phyloP scores from a whole-genome alignment of 2,113 vertebrate genomes.

The Ammodytes dubius region DNA sequence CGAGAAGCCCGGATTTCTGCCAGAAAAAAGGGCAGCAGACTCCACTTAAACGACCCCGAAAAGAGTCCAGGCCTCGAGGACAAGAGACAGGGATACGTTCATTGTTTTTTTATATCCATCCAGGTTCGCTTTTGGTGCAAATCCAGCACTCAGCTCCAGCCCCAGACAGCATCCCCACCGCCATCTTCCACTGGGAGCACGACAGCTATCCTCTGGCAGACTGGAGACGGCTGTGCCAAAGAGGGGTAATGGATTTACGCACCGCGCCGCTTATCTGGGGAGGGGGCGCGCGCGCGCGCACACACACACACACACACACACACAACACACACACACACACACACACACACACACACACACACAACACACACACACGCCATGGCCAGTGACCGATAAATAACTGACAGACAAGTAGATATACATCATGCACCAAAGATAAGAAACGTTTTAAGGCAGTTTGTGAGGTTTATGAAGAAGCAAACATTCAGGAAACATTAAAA shows the following conservation, averaged over 20 bases:
- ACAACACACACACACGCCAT: too few species aligned
- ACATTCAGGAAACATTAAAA: background rate
- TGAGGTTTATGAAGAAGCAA: background rate
- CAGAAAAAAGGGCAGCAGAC: slow-evolving; percentile 32
- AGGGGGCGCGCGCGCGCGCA: background rate
- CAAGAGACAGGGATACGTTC: slow-evolving; percentile 40
- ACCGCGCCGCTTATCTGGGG: slow-evolving; percentile 41
- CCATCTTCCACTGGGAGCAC: slow-evolving; percentile 89
- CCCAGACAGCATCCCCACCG: slow-evolving; percentile 85
- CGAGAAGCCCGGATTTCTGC: slow-evolving; percentile 60
- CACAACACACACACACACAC: too few species aligned
- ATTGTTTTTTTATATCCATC: slow-evolving; percentile 64
- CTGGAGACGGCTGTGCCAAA: slow-evolving; percentile 55
- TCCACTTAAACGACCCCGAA: slow-evolving; percentile 49
- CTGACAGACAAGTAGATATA: slow-evolving; percentile 42
- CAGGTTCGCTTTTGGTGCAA: slow-evolving; percentile 53
- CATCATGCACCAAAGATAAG: background rate
- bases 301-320: too few species aligned
- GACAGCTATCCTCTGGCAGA: slow-evolving; percentile 69
- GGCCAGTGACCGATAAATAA: background rate
- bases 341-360: too few species aligned
- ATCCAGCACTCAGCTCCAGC: slow-evolving; percentile 69
- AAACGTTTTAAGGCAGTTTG: background rate
- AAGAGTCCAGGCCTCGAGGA: slow-evolving; percentile 65
- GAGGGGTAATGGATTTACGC: slow-evolving; percentile 53